Percentiles rank a stretch among this genome's conserved stretches.
Evolutionary conservation across 2,888 invertebrate genomes (phyloP).

Genomic region (Cyaniris semiargus): DNA sequence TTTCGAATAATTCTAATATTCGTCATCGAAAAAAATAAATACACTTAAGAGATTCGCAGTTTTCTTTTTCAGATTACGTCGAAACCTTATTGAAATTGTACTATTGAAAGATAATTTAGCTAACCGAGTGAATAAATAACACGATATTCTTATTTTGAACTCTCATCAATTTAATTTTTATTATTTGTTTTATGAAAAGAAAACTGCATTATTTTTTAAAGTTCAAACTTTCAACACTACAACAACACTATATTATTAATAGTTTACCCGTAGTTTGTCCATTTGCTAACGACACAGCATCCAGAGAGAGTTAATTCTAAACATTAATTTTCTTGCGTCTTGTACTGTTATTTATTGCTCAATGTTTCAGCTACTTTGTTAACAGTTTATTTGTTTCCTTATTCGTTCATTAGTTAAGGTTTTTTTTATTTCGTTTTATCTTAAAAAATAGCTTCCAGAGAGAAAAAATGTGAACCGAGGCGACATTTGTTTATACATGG

Average conservation of each 20-base stretch:
- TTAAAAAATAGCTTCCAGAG: not conserved
- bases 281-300: conserved; percentile 5
- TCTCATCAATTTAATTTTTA: too few species aligned
- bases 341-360: conserved; percentile 12
- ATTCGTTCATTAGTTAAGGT: not conserved
- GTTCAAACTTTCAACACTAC: not conserved
- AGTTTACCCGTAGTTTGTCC: not conserved
- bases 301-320: conserved; percentile 6
- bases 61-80: too few species aligned
- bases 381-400: not conserved
- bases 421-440: not conserved
- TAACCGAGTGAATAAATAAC: not conserved
- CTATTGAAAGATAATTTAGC: too few species aligned
- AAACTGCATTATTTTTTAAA: not conserved
- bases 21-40: too few species aligned
- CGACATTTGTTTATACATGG: too few species aligned
- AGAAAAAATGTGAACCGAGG: not conserved
- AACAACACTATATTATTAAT: not conserved
- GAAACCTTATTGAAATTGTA: too few species aligned
- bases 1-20: too few species aligned
- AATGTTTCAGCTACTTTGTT: not conserved
- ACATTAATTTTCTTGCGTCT: conserved; percentile 18
- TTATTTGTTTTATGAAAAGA: too few species aligned
- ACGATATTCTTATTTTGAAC: too few species aligned
- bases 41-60: too few species aligned